Base-by-base conservation (phyloP, 2,888 invertebrate species). In the Miltochrista miniata region DNA sequence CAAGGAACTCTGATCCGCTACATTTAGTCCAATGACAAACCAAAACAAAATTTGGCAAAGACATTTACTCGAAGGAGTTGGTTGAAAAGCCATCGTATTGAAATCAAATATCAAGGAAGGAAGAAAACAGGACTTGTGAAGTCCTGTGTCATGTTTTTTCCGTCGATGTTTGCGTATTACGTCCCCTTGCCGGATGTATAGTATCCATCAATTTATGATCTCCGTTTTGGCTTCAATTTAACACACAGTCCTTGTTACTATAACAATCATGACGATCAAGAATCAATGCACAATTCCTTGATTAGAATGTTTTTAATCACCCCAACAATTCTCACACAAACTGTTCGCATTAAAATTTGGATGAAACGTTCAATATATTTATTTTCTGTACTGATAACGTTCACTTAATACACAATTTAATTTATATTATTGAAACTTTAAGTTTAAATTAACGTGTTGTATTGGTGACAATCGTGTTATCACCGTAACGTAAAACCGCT, bases 141-240 rank as follows among this genome's bases (percentile, higher is more conserved):
- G 83, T 84, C 85, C 81, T 85, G 89, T 90, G 91, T 91, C 91
- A 91, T 91, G 90, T 90, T 91, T 90, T 90, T 86, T 87, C 89
- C 90, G 88, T 83, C 86, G 89, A 88, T 78, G 83, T 86, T 83
- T 78, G 87, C 85, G 74, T 82, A 79, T 74, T 79, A 71, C 74
- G 83, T 87, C 86, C 88, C 84, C 84, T 86, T 80, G 81, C 84
- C 84, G 86, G 86, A 90, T 85, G 85, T 81, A 77, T 77, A 85
- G 85, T 82, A 90, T 90, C 91, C 91, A 91, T 91, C 87, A 91
- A 91, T 88, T 89, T 83, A 86, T 75, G 68, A 81, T 81, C 74
- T 81, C 77, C 80, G 78, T 83, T 83, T 82, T 68, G 74, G 70
- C 61, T 58, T 79, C 74, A 79, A 80, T 84, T 83, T 70, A 85